Base-by-base conservation (phyloP, 2,113 vertebrate species). In the Delphinus delphis region DNA sequence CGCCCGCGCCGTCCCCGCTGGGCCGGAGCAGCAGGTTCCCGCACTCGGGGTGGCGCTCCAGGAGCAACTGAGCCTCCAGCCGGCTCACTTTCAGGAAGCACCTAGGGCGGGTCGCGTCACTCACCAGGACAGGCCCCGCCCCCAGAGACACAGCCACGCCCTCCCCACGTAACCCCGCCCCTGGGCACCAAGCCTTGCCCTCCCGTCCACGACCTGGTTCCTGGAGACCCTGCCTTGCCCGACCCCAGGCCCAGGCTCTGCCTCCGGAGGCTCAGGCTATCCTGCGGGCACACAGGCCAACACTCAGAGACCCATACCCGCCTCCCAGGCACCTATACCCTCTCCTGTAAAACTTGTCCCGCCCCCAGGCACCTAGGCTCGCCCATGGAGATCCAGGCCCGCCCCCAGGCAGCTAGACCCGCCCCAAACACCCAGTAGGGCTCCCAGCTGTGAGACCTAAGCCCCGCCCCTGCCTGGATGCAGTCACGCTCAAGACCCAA, bases 1-100 rank as follows among this genome's bases (percentile, higher is more conserved):
- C 97, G 20, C 26, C 95, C 0, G 60, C 18, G 33, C 97, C 96
- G 0, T 98, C 93, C 0, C 98, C 97, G 0, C 99, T 97, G 0
- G 99, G 99, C 25, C 99, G 97, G 90, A 99, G 97, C 95, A 99
- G 96, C 89, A 99, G 47, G 96, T 99, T 99, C 25, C 99, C 99
- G 41, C 90, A 95, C 0, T 97, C 97, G 1, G 93, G 68, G 23
- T 99, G 97, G 89, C 87, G 98, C 95, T 99, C 99, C 58, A 99
- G 98, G 70, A 99, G 97, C 53, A 97, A 71, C 90, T 99, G 98
- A 0, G 99, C 99, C 93, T 99, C 99, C 23, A 96, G 58, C 3
- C 99, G 98, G 23, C 98, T 98, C 74, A 99, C 98, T 1, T 74
- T 67, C 53, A 99, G 95, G 96, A 98, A 99, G 97, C 99, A 99